These are phyloP conservation scores for Belonocnema kinseyi DNA, from an alignment of 1,140 invertebrate species.

Conservation along the genomic window DNA sequence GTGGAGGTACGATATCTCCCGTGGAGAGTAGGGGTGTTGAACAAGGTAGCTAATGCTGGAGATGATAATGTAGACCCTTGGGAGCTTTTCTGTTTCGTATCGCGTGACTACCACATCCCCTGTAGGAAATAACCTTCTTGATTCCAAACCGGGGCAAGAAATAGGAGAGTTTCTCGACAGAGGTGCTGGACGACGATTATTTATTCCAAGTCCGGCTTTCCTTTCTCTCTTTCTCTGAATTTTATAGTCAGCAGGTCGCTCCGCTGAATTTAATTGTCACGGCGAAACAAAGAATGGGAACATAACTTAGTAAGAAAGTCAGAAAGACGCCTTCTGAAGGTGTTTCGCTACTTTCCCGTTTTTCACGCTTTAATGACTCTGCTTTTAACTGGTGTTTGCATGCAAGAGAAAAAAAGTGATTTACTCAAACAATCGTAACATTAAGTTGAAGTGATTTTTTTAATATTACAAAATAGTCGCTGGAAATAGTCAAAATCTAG, in stretches of 20 bases:
- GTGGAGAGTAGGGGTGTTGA: conserved; percentile 9
- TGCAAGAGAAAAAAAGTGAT: neutral
- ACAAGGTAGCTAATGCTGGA: conserved; percentile 52
- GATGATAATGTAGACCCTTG: conserved; percentile 59
- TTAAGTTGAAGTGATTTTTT: too few species aligned
- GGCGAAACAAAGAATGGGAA: conserved; percentile 24
- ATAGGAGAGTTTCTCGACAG: conserved; percentile 9
- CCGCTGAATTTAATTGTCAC: conserved; percentile 26
- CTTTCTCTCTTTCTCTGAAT: neutral
- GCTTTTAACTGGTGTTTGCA: neutral
- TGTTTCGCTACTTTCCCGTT: conserved; percentile 4
- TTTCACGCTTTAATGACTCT: conserved; percentile 6
- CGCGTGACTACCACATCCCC: conserved; percentile 22
- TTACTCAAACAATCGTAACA: too few species aligned
- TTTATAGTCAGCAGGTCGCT: conserved; percentile 24
- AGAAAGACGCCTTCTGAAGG: conserved; percentile 25
- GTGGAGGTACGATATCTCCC: neutral
- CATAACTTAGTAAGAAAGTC: conserved; percentile 28
- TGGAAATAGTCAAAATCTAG: too few species aligned
- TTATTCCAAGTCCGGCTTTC: conserved; percentile 22
- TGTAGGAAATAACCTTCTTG: conserved; percentile 31
- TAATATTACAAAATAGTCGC: too few species aligned
- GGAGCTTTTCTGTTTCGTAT: conserved; percentile 56
- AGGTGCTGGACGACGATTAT: conserved; percentile 1
- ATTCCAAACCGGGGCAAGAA: conserved; percentile 10